Evolutionary conservation across 2,113 vertebrate genomes (phyloP).

Genomic region (Brienomyrus brachyistius): DNA sequence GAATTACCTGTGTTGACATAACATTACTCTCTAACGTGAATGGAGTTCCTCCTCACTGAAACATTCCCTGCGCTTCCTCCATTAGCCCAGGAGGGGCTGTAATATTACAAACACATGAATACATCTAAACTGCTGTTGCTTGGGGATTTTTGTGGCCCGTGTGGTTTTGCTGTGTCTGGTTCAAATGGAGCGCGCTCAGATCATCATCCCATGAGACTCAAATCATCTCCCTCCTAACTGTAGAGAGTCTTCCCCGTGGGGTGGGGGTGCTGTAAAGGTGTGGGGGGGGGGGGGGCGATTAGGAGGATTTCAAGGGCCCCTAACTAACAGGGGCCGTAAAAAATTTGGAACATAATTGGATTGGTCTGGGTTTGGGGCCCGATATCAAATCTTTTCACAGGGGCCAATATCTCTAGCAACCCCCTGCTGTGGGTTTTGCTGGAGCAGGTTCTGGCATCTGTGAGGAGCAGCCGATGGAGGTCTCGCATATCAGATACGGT

Average conservation of each 20-base stretch:
- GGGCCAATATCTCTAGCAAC: not conserved
- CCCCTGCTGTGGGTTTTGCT: not conserved
- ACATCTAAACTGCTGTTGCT: not conserved
- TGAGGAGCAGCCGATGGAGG: not conserved
- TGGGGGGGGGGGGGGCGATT: too few relatives aligned
- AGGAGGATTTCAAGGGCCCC: not conserved
- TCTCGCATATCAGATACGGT: too few relatives aligned
- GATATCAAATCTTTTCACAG: not conserved
- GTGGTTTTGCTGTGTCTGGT: too few relatives aligned
- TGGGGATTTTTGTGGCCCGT: too few relatives aligned
- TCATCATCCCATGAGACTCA: too few relatives aligned
- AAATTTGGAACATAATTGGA: not conserved
- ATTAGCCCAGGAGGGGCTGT: not conserved
- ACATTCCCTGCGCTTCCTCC: not conserved
- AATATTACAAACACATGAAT: not conserved
- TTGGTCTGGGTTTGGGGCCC: not conserved
- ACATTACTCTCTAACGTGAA: not conserved
- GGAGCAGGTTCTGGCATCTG: not conserved
- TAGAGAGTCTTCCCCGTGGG: too few relatives aligned
- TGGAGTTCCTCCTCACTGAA: not conserved
- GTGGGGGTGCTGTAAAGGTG: too few relatives aligned
- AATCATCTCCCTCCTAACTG: too few relatives aligned
- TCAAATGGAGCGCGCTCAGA: too few relatives aligned
- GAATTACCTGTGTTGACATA: conserved; percentile 1
- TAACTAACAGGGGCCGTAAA: not conserved